Evolutionary conservation across 2,113 vertebrate genomes (phyloP), one percentile per base, ranked within the genome.

Genomic region (Macroglossus sobrinus): DNA sequence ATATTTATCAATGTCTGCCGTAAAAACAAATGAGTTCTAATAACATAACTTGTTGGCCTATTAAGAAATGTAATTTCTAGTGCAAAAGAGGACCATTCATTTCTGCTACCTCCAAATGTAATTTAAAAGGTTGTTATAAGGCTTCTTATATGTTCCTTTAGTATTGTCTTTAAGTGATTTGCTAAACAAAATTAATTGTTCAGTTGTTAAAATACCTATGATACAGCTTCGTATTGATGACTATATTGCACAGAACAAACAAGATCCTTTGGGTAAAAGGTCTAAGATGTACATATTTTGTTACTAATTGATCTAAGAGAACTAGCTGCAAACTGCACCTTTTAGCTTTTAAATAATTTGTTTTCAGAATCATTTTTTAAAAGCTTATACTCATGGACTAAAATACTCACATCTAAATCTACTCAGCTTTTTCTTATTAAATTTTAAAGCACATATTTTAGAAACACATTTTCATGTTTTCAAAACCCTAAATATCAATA

Each of bases 371-470:
- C 4, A 22, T 61, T 96, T 94, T 91, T 84, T 15, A 78, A 96
- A 96, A 86, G 43, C 71, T 28, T 47, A 89, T 71, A 14, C 5
- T 50, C 18, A 75, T 45, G 26, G 26, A 66, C 55, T 43, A 80
- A 97, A 96, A 79, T 86, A 84, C 12, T 5, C 14, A 74, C 33
- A 81, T 91, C 61, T 95, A 74, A 91, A 66, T n/a, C 26, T 74
- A 63, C 45, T 75, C 38, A 53, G 64, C 1, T 28, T 91, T 94
- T 88, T 96, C 84, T 94, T 93, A 95, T 91, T 97, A 93, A 97
- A 96, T 68, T 96, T 97, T 97, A 97, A 97, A 95, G 53, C 89
- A 93, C n/a, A 78, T 84, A 80, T 80, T 86, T 96, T 93, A 95
- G 81, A 93, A 91, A 50, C 63, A 95, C 21, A 91, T 94, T 95